Conservation (phyloP, 2,797 vertebrate species). For the Falco cherrug region DNA sequence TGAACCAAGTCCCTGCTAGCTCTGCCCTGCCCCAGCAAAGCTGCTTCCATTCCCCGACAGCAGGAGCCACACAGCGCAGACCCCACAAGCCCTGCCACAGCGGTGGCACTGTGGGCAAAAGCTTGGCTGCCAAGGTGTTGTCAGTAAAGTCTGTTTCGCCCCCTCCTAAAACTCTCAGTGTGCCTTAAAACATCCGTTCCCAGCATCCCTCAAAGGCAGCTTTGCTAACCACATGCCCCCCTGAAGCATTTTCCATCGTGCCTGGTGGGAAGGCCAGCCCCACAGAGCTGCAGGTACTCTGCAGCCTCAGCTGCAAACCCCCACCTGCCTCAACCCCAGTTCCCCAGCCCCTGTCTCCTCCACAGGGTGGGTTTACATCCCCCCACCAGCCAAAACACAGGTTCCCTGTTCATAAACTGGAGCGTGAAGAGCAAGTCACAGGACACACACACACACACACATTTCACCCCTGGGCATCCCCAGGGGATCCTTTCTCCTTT, state of each 20-base stretch:
- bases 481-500: neutral
- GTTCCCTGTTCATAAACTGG: neutral
- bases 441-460: neutral
- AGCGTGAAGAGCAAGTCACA: neutral
- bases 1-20: accelerated
- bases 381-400: too few species aligned
- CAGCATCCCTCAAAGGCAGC: neutral
- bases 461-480: neutral
- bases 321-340: neutral
- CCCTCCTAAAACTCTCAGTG: too few species aligned
- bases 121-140: neutral
- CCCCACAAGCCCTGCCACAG: neutral
- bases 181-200: neutral
- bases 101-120: neutral
- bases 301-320: too few species aligned
- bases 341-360: neutral
- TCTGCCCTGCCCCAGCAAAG: neutral
- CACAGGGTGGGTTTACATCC: neutral
- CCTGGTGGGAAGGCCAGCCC: neutral
- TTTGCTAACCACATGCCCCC: neutral
- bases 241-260: neutral
- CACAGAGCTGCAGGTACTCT: neutral
- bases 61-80: neutral
- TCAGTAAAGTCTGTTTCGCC: accelerated
- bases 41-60: neutral